phyloP scores from a whole-genome alignment of 2,797 vertebrate species.

The Lithobates pipiens region DNA sequence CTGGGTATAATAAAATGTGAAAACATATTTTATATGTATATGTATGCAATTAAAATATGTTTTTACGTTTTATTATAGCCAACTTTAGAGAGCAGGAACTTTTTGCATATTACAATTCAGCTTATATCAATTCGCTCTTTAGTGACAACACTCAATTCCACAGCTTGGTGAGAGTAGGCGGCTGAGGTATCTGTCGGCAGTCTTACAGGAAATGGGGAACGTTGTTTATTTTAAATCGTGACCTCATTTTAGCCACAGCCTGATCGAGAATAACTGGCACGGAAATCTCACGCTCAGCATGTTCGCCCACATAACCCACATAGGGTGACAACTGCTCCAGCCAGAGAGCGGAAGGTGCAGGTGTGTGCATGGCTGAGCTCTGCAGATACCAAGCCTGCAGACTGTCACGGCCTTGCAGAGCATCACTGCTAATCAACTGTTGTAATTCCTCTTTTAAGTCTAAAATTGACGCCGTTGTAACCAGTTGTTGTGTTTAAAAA shows the following conservation, averaged over 20 bases:
- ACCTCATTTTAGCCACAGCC: slow-evolving; percentile 8
- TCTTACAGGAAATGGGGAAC: slow-evolving; percentile 25
- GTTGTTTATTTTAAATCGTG: slow-evolving; percentile 30
- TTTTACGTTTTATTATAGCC: no score
- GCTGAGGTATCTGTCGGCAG: not conserved
- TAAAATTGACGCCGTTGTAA: no score
- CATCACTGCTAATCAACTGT: not conserved
- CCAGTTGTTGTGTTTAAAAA: no score
- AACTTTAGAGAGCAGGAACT: no score
- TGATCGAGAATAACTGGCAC: slow-evolving; percentile 40
- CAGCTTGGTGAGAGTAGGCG: not conserved
- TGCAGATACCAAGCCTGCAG: not conserved
- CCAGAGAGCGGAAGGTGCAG: slow-evolving; percentile 14
- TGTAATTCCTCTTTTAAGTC: no score
- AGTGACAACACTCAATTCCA: not conserved
- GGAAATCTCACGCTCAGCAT: slow-evolving; percentile 44
- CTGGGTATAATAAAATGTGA: no score
- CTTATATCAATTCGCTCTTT: not conserved
- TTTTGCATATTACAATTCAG: not conserved
- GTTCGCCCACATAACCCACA: slow-evolving; percentile 38
- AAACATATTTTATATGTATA: no score
- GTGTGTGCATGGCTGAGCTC: slow-evolving; percentile 12
- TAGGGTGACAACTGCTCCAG: not conserved
- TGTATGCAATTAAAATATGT: no score
- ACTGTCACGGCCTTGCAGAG: not conserved